Conservation (phyloP, 2,888 invertebrate genomes). For the Mythimna lalbum region DNA sequence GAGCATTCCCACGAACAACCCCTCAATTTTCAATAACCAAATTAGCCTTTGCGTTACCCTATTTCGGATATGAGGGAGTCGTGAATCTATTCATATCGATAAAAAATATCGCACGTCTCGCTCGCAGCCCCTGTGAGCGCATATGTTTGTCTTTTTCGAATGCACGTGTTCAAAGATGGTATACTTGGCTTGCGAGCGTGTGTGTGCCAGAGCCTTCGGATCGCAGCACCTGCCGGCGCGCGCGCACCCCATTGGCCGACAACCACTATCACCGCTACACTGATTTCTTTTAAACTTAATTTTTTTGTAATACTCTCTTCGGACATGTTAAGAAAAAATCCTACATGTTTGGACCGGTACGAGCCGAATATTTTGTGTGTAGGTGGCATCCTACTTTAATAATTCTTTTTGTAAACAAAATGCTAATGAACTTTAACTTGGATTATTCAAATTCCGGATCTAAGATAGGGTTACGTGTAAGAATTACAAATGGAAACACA, state of each 20-base stretch:
- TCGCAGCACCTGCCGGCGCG: slow-evolving; percentile 87
- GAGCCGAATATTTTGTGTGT: slow-evolving; percentile 86
- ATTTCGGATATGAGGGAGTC: slow-evolving; percentile 90
- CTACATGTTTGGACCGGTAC: slow-evolving; percentile 89
- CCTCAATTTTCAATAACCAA: slow-evolving; percentile 91
- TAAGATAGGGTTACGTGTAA: slow-evolving; percentile 67
- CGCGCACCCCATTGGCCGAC: slow-evolving; percentile 87
- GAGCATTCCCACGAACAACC: slow-evolving; percentile 93
- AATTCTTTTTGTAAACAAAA: slow-evolving; percentile 85
- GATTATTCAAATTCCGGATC: slow-evolving; percentile 75
- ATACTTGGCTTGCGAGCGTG: slow-evolving; percentile 82
- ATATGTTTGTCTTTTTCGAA: slow-evolving; percentile 88
- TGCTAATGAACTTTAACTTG: slow-evolving; percentile 81
- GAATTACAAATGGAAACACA: slow-evolving; percentile 53
- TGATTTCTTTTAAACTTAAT: slow-evolving; percentile 89
- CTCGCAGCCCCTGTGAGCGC: slow-evolving; percentile 67
- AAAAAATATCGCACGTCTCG: slow-evolving; percentile 85
- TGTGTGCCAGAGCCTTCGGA: slow-evolving; percentile 84
- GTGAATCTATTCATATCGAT: slow-evolving; percentile 90
- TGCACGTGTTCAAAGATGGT: slow-evolving; percentile 90
- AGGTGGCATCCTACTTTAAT: slow-evolving; percentile 87
- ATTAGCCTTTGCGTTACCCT: slow-evolving; percentile 91
- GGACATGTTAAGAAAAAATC: slow-evolving; percentile 87
- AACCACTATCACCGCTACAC: slow-evolving; percentile 89
- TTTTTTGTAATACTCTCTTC: slow-evolving; percentile 88